Evolutionary conservation across 2,113 vertebrate genomes (phyloP).

Genomic region (Neotoma lepida): DNA sequence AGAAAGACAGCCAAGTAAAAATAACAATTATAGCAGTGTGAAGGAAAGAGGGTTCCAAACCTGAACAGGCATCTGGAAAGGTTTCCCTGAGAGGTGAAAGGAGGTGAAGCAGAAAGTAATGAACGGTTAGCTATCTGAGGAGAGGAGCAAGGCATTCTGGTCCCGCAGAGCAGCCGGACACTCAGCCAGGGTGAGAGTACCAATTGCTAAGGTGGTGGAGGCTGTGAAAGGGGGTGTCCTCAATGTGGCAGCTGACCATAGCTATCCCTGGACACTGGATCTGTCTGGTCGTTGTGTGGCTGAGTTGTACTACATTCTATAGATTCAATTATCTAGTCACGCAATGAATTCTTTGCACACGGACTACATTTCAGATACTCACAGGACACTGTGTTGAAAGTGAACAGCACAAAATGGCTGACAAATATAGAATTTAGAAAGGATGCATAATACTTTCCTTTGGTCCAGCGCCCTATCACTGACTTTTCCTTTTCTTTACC

Average conservation of each 20-base stretch:
- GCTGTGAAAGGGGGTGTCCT: background rate
- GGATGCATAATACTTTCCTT: background rate
- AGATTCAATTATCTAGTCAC: background rate
- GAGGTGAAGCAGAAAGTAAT: background rate
- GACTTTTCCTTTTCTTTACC: background rate
- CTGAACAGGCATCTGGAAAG: background rate
- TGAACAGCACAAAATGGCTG: background rate
- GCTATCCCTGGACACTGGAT: background rate
- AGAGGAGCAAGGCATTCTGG: background rate
- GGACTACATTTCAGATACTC: background rate
- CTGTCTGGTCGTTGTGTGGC: no score
- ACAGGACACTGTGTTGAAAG: background rate
- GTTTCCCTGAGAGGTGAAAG: background rate
- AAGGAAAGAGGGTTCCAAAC: background rate
- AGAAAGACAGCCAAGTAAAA: conserved; percentile 14
- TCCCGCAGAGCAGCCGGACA: no score
- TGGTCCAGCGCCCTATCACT: background rate
- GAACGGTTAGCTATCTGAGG: background rate
- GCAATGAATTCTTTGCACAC: background rate
- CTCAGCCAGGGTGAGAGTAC: background rate
- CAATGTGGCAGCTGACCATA: background rate
- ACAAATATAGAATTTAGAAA: background rate
- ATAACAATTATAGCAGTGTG: background rate
- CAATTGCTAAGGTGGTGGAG: background rate
- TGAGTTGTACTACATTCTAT: background rate